These are phyloP conservation scores for Cyprinodon diabolis DNA, from an alignment of 2,797 vertebrate genomes.

Conservation along the genomic window DNA sequence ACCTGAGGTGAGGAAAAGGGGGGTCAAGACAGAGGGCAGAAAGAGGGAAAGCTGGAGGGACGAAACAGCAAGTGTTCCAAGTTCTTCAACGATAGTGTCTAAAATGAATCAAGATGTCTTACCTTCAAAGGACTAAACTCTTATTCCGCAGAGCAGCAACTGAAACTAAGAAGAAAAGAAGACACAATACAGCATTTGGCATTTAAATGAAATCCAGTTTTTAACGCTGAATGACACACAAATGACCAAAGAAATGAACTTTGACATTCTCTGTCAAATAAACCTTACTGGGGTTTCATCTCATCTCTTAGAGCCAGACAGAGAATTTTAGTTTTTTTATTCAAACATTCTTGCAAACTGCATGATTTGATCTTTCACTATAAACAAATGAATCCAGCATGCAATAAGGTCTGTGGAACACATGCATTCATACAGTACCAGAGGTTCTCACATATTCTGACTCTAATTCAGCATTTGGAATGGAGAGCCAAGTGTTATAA, in stretches of 20 bases:
- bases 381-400: conserved; percentile 27
- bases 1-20: conserved; percentile 51
- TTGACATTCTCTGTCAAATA: conserved; percentile 13
- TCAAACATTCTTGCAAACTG: conserved; percentile 8
- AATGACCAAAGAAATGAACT: conserved; percentile 17
- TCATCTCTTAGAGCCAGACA: conserved; percentile 5
- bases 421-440: conserved; percentile 29
- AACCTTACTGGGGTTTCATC: neutral
- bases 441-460: conserved; percentile 56
- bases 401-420: conserved; percentile 22
- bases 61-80: conserved; percentile 38
- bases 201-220: conserved; percentile 38
- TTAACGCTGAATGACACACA: conserved; percentile 27
- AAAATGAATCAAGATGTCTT: conserved; percentile 80
- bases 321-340: neutral
- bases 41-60: conserved; percentile 37
- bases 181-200: conserved; percentile 43
- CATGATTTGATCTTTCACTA: conserved; percentile 30
- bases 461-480: conserved; percentile 64
- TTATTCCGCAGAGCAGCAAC: conserved; percentile 67
- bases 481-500: conserved; percentile 69
- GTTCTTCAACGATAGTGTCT: conserved; percentile 69
- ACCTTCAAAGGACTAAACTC: conserved; percentile 49
- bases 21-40: conserved; percentile 4
- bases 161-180: conserved; percentile 38